These are phyloP conservation scores for Pachliopta kotzebuea DNA, from an alignment of 2,888 invertebrate genomes.

Conservation along the genomic window DNA sequence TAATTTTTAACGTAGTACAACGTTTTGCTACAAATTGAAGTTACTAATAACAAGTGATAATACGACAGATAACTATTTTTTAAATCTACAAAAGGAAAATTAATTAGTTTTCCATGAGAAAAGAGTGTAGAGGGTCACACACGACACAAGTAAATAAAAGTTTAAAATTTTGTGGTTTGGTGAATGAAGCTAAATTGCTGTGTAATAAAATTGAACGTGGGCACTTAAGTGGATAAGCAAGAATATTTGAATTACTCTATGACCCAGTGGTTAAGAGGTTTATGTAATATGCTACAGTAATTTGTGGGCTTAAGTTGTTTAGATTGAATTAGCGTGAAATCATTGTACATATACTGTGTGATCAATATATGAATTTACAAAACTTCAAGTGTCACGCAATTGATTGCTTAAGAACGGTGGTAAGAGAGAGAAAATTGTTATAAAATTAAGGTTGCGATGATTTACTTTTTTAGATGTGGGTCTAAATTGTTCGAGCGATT, in stretches of 20 bases:
- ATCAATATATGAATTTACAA: background rate
- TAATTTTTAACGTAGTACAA: too few relatives aligned
- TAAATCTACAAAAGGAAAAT: too few relatives aligned
- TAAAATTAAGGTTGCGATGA: background rate
- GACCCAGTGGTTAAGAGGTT: slow-evolving; percentile 2
- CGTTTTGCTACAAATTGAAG: too few relatives aligned
- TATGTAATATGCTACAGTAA: slow-evolving; percentile 1
- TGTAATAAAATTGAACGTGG: background rate
- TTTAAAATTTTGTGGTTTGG: background rate
- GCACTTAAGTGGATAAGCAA: background rate
- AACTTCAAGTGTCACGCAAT: background rate
- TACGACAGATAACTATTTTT: too few relatives aligned
- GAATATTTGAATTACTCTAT: background rate
- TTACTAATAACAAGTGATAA: too few relatives aligned
- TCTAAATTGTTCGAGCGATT: background rate
- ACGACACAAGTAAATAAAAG: too few relatives aligned
- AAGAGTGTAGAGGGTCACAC: too few relatives aligned
- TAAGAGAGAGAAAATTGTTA: slow-evolving; percentile 7
- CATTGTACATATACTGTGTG: background rate
- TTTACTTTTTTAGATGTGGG: background rate
- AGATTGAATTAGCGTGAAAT: background rate
- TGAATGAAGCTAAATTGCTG: background rate
- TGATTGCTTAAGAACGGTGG: slow-evolving; percentile 4
- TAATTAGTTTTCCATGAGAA: too few relatives aligned
- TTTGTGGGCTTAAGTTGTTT: slow-evolving; percentile 3